Percentiles rank a stretch among this genome's conserved stretches.
These are phyloP conservation scores for Rynchops niger DNA, from an alignment of 2,113 vertebrate genomes.

Conservation along the genomic window DNA sequence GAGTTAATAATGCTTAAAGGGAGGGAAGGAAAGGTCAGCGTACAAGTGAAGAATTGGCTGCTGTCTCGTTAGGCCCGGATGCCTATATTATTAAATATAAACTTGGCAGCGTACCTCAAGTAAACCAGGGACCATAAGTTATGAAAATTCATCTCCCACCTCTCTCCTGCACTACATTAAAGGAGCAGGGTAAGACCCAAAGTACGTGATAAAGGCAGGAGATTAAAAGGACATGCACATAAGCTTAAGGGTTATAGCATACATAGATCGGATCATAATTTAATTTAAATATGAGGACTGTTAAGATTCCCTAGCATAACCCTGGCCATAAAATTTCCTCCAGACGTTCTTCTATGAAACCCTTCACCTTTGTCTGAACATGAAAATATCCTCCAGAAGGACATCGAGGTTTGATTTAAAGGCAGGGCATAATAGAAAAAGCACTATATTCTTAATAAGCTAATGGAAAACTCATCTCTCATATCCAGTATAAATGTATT, in stretches of 20 bases:
- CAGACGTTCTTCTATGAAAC: neutral
- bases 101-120: neutral
- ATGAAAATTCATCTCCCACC: neutral
- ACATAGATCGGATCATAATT: neutral
- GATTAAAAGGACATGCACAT: neutral
- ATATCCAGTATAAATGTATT: neutral
- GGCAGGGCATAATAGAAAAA: neutral
- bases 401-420: neutral
- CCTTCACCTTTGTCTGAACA: neutral
- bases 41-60: slow-evolving; percentile 11
- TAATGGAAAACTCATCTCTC: neutral
- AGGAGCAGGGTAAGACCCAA: neutral
- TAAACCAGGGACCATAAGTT: slow-evolving; percentile 11
- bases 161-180: neutral
- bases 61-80: neutral
- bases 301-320: neutral
- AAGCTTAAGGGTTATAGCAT: neutral
- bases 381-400: neutral
- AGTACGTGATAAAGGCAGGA: neutral
- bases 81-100: slow-evolving; percentile 6
- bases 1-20: slow-evolving; percentile 17
- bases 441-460: neutral
- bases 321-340: neutral
- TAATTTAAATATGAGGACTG: slow-evolving; percentile 11
- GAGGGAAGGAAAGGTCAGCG: slow-evolving; percentile 1